Evolutionary conservation across 2,888 invertebrate genomes (phyloP), one percentile per base, ranked within the genome.

Genomic region (Lutraria lutraria): DNA sequence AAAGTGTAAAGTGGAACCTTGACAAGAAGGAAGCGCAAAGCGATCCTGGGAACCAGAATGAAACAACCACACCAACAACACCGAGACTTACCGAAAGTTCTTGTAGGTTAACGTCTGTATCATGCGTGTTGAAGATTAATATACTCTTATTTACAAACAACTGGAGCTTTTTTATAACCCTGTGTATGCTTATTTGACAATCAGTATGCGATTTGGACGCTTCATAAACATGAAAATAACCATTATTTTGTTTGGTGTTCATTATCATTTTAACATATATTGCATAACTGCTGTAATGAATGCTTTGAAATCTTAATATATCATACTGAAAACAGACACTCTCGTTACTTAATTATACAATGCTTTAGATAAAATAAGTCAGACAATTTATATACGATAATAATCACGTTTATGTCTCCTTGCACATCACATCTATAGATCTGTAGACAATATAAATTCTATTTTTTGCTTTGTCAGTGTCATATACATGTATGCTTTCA

Each of bases 21-120:
- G 85, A 85, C 16, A 54, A 79, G 79, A 85, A 85, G 19, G 80
- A 79, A 13, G 29, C 21, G n/a, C 79, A 80, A 0, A 80, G 43
- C 6, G 76, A 76, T 19, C 6, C 76, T 31, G 76, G 31, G 29
- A 76, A n/a, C n/a, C 13, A 25, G 56, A 79, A 85, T 21, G 79
- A 85, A 21, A 21, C 76, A 8, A 85, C 52, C 13, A 56, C 52
- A 0, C 79, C 80, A 8, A 43, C 76, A 12, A 52, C 60, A 8
- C 81, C 86, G 8, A 86, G 81, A 68, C 81, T 90, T 54, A 88
- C 88, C 21, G 90, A 90, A 84, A 88, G 85, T 68, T 90, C 90
- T 76, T 90, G 90, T 90, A 90, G 72, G 90, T 90, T 34, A 25
- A 31, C 68, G 54, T 81, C 13, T 52, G 81, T 52, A 54, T 76